phyloP scores from a whole-genome alignment of 1,140 invertebrate species.

The Schlechtendalia chinensis region DNA sequence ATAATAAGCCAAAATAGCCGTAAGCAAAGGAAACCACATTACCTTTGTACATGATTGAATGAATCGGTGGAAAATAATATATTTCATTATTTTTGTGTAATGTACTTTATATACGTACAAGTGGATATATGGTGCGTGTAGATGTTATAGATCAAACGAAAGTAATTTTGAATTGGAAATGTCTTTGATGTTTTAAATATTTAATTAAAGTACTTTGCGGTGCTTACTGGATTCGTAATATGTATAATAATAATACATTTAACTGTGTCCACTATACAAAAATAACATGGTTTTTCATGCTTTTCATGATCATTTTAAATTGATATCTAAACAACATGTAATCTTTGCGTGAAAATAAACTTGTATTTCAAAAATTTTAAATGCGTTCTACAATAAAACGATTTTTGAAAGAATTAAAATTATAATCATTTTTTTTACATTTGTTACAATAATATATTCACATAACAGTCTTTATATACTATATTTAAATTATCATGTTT shows the following conservation, averaged over 20 bases:
- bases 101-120: conserved; percentile 5
- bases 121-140: background rate
- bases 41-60: background rate
- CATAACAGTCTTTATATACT: no score
- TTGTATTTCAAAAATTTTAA: no score
- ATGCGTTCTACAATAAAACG: no score
- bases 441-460: no score
- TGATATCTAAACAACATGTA: no score
- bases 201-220: conserved; percentile 3
- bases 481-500: no score
- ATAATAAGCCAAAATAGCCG: conserved; percentile 5
- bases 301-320: no score
- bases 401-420: no score
- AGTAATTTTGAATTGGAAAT: background rate
- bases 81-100: background rate
- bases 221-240: background rate
- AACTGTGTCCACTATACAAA: no score
- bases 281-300: no score
- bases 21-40: background rate
- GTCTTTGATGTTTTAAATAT: background rate
- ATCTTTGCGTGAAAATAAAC: no score
- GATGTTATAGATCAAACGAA: background rate
- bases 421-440: no score
- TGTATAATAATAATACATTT: background rate
- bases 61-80: conserved; percentile 9